Evolutionary conservation across 2,888 invertebrate genomes (phyloP).

Genomic region (Dilophus febrilis): DNA sequence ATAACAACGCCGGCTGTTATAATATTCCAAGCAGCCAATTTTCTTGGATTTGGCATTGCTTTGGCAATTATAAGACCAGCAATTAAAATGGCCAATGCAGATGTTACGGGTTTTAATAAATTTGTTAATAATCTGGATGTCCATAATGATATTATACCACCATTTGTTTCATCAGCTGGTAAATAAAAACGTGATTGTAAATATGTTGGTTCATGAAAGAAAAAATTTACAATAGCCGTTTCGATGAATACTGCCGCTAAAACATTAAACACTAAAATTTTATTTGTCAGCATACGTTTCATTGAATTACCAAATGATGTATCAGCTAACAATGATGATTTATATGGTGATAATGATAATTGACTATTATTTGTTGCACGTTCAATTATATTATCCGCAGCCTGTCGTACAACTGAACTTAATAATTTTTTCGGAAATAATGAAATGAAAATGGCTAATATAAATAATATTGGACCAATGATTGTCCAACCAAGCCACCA

Average conservation of each 20-base stretch:
- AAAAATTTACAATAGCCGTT: slow-evolving; percentile 37
- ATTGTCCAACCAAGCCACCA: slow-evolving; percentile 37
- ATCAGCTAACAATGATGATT: slow-evolving; percentile 26
- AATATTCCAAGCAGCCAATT: slow-evolving; percentile 34
- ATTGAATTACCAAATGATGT: slow-evolving; percentile 32
- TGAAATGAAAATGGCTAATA: slow-evolving; percentile 33
- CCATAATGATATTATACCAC: slow-evolving; percentile 38
- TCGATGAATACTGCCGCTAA: slow-evolving; percentile 33
- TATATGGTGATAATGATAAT: slow-evolving; percentile 19
- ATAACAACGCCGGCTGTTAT: slow-evolving; percentile 28
- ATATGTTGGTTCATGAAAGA: slow-evolving; percentile 35
- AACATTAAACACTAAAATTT: slow-evolving; percentile 35
- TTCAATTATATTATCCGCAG: slow-evolving; percentile 37
- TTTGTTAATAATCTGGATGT: slow-evolving; percentile 33
- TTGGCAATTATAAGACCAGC: slow-evolving; percentile 38
- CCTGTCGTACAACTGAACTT: slow-evolving; percentile 34
- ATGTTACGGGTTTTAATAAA: slow-evolving; percentile 37
- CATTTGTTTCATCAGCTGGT: slow-evolving; percentile 32
- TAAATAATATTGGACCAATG: slow-evolving; percentile 29
- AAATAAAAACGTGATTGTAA: slow-evolving; percentile 40
- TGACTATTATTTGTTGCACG: slow-evolving; percentile 17
- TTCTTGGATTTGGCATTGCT: slow-evolving; percentile 31
- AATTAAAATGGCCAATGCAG: slow-evolving; percentile 33
- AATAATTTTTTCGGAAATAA: slow-evolving; percentile 39
- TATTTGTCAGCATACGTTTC: slow-evolving; percentile 35